Evolutionary conservation across 1,140 invertebrate species (phyloP), one percentile per base, ranked within the genome.

Genomic region (Dermatophagoides farinae): DNA sequence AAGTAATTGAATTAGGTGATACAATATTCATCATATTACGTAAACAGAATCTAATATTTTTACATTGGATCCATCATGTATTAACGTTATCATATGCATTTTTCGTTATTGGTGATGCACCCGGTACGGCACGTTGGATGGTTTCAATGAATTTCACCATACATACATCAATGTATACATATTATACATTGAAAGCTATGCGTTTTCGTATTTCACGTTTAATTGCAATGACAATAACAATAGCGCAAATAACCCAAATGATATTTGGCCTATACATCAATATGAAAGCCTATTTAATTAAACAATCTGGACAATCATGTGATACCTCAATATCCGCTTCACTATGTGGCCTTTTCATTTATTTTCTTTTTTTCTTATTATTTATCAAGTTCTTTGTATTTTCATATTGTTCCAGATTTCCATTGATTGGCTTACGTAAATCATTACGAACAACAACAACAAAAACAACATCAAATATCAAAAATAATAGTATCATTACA

Each of bases 91-190:
- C 78, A 53, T 78, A 77, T 65, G 71, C 71, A 16, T 64, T 64
- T 53, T 97, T 92, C 75, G 90, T 87, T 6, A 97, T 95, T 74
- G 85, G 86, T 16, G 89, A 97, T 70, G 91, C 92, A 75, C 93
- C 89, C 12, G 85, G 89, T n/a, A 88, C 88, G 9, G 93, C 89
- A 49, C 78, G 90, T 54, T 98, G 93, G 92, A 97, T 93, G 72
- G 88, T 97, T 69, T 86, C 91, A 16, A 95, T 98, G 86, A 98
- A 98, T 75, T 98, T 80, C 78, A 66, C 80, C 65, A 91, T 97
- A 23, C 95, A 98, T 75, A 86, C 89, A 62, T 77, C 95, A 64
- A 98, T 98, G 95, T 97, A 97, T 75, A 82, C 85, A 4, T 98
- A 97, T 73, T 97, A 95, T 73, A 87, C 88, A 0, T 72, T 95